These are phyloP conservation scores for Eugnorisma glareosa DNA, from an alignment of 2,888 invertebrate species.

Conservation along the genomic window DNA sequence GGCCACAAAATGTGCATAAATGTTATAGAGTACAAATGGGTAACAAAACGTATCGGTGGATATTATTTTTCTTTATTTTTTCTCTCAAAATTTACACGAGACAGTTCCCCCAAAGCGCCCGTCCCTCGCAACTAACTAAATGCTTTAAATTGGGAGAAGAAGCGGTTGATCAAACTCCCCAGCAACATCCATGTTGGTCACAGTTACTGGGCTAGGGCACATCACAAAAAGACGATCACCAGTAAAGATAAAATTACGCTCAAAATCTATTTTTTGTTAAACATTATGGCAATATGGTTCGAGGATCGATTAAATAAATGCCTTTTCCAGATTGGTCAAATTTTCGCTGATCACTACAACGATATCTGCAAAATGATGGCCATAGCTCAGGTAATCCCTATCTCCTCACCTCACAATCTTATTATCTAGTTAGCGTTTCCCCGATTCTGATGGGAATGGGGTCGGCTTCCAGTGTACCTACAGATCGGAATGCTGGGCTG, in stretches of 20 bases:
- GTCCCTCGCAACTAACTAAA: neutral
- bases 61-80: too few relatives aligned
- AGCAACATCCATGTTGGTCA: neutral
- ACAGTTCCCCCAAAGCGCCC: neutral
- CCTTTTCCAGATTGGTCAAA: neutral
- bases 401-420: neutral
- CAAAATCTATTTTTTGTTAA: neutral
- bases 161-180: neutral
- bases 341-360: neutral
- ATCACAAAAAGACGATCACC: neutral
- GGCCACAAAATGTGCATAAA: too few relatives aligned
- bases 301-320: neutral
- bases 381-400: neutral
- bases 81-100: neutral
- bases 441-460: too few relatives aligned
- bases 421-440: neutral
- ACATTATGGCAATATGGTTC: too few relatives aligned
- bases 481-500: too few relatives aligned
- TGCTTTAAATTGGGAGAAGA: neutral
- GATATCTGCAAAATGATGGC: neutral
- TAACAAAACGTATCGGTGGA: too few relatives aligned
- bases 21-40: too few relatives aligned
- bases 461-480: too few relatives aligned
- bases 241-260: neutral
- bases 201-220: neutral